Conservation (phyloP, 2,113 vertebrate genomes). For the Opisthocomus hoazin region DNA sequence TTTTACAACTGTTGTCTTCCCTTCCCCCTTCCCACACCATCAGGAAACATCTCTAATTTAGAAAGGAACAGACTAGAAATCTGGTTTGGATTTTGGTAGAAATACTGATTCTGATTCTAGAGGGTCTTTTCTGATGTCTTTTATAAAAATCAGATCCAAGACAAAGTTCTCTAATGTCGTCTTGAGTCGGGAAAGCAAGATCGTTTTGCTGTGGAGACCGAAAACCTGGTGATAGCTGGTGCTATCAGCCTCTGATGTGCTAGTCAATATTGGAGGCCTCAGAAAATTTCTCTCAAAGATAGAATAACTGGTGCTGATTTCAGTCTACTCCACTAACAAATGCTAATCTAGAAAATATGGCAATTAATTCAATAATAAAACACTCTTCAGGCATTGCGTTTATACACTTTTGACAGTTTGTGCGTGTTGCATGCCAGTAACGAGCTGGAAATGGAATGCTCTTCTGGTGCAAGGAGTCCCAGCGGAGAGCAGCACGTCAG, state of each 20-base stretch:
- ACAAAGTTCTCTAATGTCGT: neutral
- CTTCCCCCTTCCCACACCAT: neutral
- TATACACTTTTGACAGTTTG: neutral
- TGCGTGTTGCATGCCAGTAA: fast-evolving
- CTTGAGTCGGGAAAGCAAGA: neutral
- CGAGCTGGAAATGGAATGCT: fast-evolving
- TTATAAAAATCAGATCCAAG: neutral
- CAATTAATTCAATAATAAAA: neutral
- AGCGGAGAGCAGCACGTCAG: fast-evolving
- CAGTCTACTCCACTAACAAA: neutral
- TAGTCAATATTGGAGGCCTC: neutral
- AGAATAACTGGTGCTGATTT: neutral
- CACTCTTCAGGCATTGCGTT: neutral
- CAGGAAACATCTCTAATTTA: neutral
- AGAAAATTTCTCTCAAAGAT: neutral
- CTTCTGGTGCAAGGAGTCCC: neutral
- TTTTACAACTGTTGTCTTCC: neutral
- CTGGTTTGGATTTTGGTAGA: neutral
- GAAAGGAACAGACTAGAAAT: neutral
- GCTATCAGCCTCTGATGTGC: neutral
- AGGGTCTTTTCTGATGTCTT: neutral
- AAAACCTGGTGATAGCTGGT: neutral
- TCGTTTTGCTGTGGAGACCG: slow-evolving; percentile 10
- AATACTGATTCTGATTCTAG: neutral
- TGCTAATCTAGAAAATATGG: neutral